Base-by-base conservation (phyloP, 2,113 vertebrate genomes). In the Climacteris rufus region DNA sequence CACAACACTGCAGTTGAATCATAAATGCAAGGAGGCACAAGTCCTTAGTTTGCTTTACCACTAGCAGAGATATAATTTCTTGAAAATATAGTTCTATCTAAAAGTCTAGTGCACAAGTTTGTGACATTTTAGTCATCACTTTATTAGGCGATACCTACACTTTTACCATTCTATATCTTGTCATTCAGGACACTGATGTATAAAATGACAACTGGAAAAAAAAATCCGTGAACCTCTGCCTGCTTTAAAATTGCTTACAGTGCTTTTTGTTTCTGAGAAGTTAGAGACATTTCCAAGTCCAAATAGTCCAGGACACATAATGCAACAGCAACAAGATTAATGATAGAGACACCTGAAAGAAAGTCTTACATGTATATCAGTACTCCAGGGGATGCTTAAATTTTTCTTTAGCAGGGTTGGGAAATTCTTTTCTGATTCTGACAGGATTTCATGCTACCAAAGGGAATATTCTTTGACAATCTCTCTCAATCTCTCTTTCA, bases 1-100 rank as follows among this genome's bases (percentile, higher is more conserved):
- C 65, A 92, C 79, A 90, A 81, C 77, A 79, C 13, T 86, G 47
- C 54, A 71, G 24, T 11, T 77, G 93, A 94, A 94, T 84, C 95
- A 85, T 89, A 94, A 97, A 96, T 35, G 78, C 70, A 93, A 96
- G 90, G 70, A 94, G 94, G 81, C 92, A 96, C 71, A 86, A 95
- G 39, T 56, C 60, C 72, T 93, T 49, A 30, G 44, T 63, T 95
- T 63, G 39, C 37, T 90, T 90, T 97, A 47, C 47, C 78, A 78
- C 56, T 72, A 75, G 30, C 52, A 79, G 63, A 66, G 70, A 37
- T 86, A 57, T 19, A 7, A 68, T 63, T 92, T 71, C 93, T 18
- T 52, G 40, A 93, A 96, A 82, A 69, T 37, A 44, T 5, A 75
- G 24, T 50, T 89, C 56, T 53, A 56, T 21, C 56, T 66, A 56